Base-by-base conservation (phyloP, 2,797 vertebrate species). In the Trachurus trachurus region DNA sequence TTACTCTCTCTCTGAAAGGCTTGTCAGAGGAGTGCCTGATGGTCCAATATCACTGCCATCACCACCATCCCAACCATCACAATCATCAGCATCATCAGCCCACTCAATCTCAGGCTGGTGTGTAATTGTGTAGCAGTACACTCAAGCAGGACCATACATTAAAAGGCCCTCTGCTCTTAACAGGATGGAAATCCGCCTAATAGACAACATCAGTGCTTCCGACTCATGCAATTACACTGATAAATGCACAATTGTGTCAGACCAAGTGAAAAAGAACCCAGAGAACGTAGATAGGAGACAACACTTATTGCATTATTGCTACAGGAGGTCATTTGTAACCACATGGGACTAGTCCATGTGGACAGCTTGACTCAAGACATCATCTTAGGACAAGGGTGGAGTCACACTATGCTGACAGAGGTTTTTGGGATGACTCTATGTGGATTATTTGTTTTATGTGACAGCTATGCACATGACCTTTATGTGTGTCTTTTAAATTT, bases 131-230 rank as follows among this genome's bases (percentile, higher is more conserved):
- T 61, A 87, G 90, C 86, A 63, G 88, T 79, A 91, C 92, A 88
- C 90, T 93, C 79, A 83, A 83, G 85, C 87, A 85, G 88, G 84
- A 84, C 83, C 82, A 87, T 92, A 94, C 93, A 95, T 95, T 95
- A 95, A 95, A 94, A 94, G 94, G 88, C 88, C 87, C 87, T 90
- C 82, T 79, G 89, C 92, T 94, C 92, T 95, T 93, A 94, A 95
- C 93, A 89, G 93, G 92, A 92, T 91, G 92, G 94, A 94, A 94
- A 94, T 91, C 92, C 81, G 72, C 93, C 91, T 96, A 95, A 95
- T 94, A 95, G 94, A 95, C 93, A 94, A 94, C 94, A 94, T 95
- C 94, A 92, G 91, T 90, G 94, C 94, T 95, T 94, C 92, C 90
- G 85, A 93, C 91, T 90, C 83, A 84, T 79, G 92, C 94, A 94